Conservation (phyloP, 2,113 vertebrate genomes). For the Bufo gargarizans region DNA sequence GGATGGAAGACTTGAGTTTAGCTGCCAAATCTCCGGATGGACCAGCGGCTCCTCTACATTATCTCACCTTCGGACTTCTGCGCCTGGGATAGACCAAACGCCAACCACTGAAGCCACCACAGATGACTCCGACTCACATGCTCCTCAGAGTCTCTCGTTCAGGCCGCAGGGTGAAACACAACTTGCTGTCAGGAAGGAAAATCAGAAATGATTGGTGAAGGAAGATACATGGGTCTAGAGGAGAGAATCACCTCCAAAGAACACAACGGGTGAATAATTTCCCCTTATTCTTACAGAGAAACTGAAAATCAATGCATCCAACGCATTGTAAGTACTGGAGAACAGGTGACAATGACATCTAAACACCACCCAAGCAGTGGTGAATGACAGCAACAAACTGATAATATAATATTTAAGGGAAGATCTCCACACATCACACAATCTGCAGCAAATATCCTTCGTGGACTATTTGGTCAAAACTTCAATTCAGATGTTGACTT, state of each 20-base stretch:
- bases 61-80: not conserved
- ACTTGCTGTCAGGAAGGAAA: conserved; percentile 69
- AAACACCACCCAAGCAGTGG: too few relatives aligned
- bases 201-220: not conserved
- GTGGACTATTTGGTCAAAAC: too few relatives aligned
- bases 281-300: not conserved
- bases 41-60: not conserved
- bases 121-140: not conserved
- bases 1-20: not conserved
- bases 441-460: too few relatives aligned
- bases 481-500: too few relatives aligned
- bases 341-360: too few relatives aligned
- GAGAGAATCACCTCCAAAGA: not conserved
- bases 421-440: too few relatives aligned
- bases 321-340: too few relatives aligned
- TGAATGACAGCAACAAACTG: too few relatives aligned
- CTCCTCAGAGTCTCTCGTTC: conserved; percentile 48
- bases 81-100: not conserved
- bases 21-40: not conserved
- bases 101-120: not conserved
- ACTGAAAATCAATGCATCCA: too few relatives aligned
- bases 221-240: not conserved
- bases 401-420: too few relatives aligned
- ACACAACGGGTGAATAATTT: not conserved
- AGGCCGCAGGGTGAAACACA: conserved; percentile 68